phyloP scores from a whole-genome alignment of 2,797 vertebrate species.

The Clarias platycephalus region DNA sequence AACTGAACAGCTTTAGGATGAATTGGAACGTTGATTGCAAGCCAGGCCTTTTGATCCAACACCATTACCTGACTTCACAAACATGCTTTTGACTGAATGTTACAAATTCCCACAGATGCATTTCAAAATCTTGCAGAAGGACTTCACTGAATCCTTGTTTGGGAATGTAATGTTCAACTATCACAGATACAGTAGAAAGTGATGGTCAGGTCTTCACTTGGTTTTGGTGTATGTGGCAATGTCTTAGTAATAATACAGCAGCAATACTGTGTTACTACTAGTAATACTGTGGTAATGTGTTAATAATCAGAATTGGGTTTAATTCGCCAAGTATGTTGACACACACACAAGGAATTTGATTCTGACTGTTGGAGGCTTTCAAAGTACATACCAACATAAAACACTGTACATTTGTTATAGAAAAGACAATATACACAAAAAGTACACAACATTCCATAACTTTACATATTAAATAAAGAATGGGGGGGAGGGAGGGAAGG shows the following conservation, averaged over 20 bases:
- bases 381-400: no score
- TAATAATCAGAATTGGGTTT: no score
- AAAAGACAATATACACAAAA: no score
- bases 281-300: no score
- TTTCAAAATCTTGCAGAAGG: background rate
- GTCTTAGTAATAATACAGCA: background rate
- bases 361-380: no score
- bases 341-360: no score
- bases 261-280: no score
- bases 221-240: background rate
- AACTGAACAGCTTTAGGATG: background rate
- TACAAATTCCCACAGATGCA: background rate
- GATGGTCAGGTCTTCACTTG: background rate
- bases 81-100: background rate
- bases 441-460: no score
- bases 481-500: no score
- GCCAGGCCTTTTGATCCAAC: background rate
- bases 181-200: background rate
- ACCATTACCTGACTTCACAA: background rate
- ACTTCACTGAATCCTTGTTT: background rate
- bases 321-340: no score
- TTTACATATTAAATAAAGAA: no score
- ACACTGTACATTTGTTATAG: no score
- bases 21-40: background rate
- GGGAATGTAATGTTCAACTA: background rate